phyloP scores from a whole-genome alignment of 2,113 vertebrate species.

The Smithornis capensis region DNA sequence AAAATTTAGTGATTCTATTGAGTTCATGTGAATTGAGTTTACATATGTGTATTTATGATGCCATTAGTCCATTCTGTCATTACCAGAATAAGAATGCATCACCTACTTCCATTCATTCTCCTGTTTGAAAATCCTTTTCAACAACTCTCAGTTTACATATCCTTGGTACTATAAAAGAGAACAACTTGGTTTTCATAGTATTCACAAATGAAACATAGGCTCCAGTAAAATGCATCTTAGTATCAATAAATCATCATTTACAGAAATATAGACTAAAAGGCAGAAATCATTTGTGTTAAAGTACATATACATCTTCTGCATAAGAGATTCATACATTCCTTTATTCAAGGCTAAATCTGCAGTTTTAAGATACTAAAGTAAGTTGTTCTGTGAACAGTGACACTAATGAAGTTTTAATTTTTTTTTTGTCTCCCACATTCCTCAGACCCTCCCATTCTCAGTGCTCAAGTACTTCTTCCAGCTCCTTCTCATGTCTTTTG shows the following conservation, averaged over 20 bases:
- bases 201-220: background rate
- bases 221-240: background rate
- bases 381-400: background rate
- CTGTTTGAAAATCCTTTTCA: background rate
- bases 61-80: background rate
- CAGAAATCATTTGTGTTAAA: background rate
- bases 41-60: background rate
- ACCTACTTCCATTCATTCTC: background rate
- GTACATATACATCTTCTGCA: background rate
- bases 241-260: background rate
- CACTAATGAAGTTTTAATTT: background rate
- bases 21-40: background rate
- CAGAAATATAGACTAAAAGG: background rate
- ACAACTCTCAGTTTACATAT: background rate
- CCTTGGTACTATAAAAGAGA: background rate
- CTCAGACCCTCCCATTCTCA: background rate
- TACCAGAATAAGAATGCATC: background rate
- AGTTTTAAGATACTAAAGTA: background rate
- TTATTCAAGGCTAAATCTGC: background rate
- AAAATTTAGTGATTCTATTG: background rate
- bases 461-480: constrained; percentile 5
- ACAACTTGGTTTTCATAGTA: background rate
- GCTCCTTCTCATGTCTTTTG: constrained; percentile 42
- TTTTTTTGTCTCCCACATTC: background rate
- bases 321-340: background rate